These are phyloP conservation scores for Mesochorus sp. DNA, from an alignment of 2,888 invertebrate genomes.

Conservation along the genomic window DNA sequence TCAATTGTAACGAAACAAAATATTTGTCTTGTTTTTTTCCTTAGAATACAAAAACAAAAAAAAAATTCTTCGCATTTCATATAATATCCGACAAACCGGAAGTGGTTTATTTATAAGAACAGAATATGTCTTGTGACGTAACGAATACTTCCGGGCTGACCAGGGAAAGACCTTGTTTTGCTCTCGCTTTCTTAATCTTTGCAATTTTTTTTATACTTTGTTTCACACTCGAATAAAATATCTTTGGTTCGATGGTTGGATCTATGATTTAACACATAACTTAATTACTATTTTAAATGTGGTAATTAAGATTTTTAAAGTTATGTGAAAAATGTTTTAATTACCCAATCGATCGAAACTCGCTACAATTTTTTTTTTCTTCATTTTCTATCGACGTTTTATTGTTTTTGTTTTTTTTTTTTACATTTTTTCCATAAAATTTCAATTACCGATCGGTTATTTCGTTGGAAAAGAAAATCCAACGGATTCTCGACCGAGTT, in stretches of 20 bases:
- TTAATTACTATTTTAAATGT: too few relatives aligned
- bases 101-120: constrained; percentile 55
- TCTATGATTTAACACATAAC: too few relatives aligned
- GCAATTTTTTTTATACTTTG: too few relatives aligned
- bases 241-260: too few relatives aligned
- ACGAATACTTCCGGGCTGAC: constrained; percentile 47
- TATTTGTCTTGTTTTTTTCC: neutral
- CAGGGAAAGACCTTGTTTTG: constrained; percentile 10
- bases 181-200: too few relatives aligned
- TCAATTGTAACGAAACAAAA: neutral
- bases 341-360: too few relatives aligned
- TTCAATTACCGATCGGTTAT: neutral
- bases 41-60: neutral
- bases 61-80: neutral
- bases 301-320: too few relatives aligned
- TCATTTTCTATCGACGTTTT: too few relatives aligned
- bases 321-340: too few relatives aligned
- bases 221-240: too few relatives aligned
- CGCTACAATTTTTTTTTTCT: too few relatives aligned
- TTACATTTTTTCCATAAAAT: neutral
- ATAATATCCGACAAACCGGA: constrained; percentile 38
- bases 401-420: neutral
- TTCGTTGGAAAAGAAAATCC: neutral
- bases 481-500: neutral
- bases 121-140: constrained; percentile 57